Evolutionary conservation across 2,888 invertebrate species (phyloP).

Genomic region (Podotricha telesiphe): DNA sequence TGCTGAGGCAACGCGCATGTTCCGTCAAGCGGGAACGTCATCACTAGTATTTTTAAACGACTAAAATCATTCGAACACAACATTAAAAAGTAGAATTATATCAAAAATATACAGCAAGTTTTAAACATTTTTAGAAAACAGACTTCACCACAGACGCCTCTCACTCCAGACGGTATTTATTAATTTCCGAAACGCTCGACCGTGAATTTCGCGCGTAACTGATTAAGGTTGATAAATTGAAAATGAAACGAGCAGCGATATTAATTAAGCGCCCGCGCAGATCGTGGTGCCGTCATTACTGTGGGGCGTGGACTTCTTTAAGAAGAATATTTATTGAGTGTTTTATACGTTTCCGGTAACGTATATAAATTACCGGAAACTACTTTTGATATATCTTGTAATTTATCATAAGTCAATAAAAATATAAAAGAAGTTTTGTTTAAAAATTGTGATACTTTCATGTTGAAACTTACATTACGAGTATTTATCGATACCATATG

Average conservation of each 20-base stretch:
- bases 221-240: conserved; percentile 40
- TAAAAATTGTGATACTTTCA: neutral
- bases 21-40: no score
- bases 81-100: neutral
- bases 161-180: conserved; percentile 20
- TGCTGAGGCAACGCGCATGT: conserved; percentile 33
- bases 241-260: conserved; percentile 38
- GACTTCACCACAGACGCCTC: conserved; percentile 7
- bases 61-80: neutral
- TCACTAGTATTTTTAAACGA: neutral
- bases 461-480: neutral
- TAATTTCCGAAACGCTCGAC: conserved; percentile 27
- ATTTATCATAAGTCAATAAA: neutral
- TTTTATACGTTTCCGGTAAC: conserved; percentile 30
- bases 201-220: conserved; percentile 34
- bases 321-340: conserved; percentile 33
- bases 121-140: conserved; percentile 14
- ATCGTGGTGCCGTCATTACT: conserved; percentile 34
- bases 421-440: neutral
- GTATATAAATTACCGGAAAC: neutral
- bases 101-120: neutral
- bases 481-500: no score
- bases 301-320: conserved; percentile 26
- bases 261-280: conserved; percentile 39
- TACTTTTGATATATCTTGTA: neutral